phyloP scores from a whole-genome alignment of 2,113 vertebrate species.

The Eptesicus fuscus region DNA sequence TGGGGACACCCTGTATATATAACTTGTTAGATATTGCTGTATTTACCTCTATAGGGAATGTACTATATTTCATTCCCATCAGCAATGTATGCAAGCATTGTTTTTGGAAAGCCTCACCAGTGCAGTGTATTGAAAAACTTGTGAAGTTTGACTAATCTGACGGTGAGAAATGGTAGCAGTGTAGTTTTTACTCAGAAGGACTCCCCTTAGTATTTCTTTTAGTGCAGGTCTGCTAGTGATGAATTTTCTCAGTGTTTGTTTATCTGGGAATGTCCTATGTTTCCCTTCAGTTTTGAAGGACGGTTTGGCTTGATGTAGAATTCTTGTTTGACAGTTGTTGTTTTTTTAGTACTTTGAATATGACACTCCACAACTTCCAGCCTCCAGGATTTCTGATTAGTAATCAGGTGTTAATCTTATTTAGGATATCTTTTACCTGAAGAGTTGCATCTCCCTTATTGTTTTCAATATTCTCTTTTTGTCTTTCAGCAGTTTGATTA shows the following conservation, averaged over 20 bases:
- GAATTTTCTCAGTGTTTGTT: neutral
- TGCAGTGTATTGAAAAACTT: neutral
- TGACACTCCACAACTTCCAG: neutral
- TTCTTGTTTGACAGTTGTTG: neutral
- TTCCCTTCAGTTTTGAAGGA: neutral
- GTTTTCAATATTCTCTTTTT: neutral
- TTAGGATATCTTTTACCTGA: neutral
- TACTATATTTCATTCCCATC: neutral
- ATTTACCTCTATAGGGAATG: neutral
- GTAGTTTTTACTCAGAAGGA: neutral
- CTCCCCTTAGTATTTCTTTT: neutral
- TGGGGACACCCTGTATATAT: neutral
- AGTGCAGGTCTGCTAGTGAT: neutral
- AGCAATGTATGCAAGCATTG: neutral
- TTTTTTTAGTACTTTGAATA: neutral
- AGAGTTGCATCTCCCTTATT: neutral
- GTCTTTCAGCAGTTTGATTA: neutral
- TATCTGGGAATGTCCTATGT: neutral
- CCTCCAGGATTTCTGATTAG: neutral
- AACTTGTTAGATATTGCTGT: neutral
- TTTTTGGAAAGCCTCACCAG: neutral
- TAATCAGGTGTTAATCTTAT: neutral
- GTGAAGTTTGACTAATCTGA: neutral
- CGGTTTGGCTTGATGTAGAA: neutral
- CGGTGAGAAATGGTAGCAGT: neutral